phyloP scores from a whole-genome alignment of 1,140 invertebrate genomes.

The Drosophila malerkotliana region DNA sequence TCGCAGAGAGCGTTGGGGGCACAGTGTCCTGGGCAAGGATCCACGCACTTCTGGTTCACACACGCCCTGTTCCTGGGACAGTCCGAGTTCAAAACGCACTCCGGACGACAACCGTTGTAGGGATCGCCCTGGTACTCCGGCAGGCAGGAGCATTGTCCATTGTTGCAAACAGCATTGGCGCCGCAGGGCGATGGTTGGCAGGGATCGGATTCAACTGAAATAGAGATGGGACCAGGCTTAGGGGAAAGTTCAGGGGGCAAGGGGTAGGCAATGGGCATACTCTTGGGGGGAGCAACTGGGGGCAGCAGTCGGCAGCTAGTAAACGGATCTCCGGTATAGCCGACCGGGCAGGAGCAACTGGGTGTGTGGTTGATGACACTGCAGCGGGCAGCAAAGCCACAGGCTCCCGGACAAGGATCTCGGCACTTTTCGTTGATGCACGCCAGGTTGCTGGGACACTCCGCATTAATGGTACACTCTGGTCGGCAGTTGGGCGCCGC shows the following conservation, averaged over 20 bases:
- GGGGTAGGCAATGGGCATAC: constrained; percentile 42
- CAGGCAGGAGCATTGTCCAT: constrained; percentile 90
- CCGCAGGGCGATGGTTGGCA: constrained; percentile 90
- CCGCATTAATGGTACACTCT: constrained; percentile 90
- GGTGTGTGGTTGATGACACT: constrained; percentile 89
- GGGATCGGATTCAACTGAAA: constrained; percentile 84
- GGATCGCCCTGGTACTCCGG: constrained; percentile 91
- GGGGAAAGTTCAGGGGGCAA: constrained; percentile 40
- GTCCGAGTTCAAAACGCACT: constrained; percentile 90
- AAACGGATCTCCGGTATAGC: constrained; percentile 90
- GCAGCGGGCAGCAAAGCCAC: constrained; percentile 88
- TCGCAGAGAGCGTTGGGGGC: constrained; percentile 90
- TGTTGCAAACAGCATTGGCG: constrained; percentile 90
- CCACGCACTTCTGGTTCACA: constrained; percentile 91
- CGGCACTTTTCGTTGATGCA: constrained; percentile 89
- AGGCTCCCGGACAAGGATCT: constrained; percentile 89
- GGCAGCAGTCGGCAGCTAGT: constrained; percentile 85
- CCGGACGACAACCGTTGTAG: constrained; percentile 89
- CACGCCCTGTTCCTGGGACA: constrained; percentile 90
- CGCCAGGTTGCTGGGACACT: constrained; percentile 88
- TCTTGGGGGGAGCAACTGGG: constrained; percentile 79
- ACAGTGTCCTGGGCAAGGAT: constrained; percentile 91
- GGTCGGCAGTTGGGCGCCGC: constrained; percentile 89
- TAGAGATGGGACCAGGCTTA: constrained; percentile 74
- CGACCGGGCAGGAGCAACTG: constrained; percentile 88